Conservation (phyloP, 1,140 invertebrate genomes). For the Glomeris maerens region DNA sequence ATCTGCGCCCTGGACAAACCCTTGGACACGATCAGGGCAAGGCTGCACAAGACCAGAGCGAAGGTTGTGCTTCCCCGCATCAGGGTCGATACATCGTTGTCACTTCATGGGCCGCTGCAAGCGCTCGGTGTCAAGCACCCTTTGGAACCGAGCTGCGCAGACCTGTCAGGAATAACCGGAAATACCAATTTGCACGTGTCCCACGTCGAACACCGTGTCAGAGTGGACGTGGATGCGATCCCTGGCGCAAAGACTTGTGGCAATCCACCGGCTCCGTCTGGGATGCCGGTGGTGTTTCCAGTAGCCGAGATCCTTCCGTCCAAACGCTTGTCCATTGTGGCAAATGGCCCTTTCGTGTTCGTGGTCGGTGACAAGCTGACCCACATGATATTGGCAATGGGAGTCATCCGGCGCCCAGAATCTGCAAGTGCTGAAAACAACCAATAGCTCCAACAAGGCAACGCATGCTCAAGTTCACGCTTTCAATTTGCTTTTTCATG, state of each 20-base stretch:
- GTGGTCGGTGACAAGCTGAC: background rate
- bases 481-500: too few relatives aligned
- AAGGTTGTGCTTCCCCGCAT: background rate
- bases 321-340: background rate
- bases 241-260: background rate
- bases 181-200: slow-evolving; percentile 1
- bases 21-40: background rate
- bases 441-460: too few relatives aligned
- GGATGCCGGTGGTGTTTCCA: too few relatives aligned
- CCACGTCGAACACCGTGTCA: background rate
- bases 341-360: background rate
- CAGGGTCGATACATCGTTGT: background rate
- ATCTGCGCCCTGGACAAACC: background rate
- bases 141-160: background rate
- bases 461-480: too few relatives aligned
- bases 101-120: background rate
- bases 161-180: background rate
- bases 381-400: background rate
- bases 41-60: too few relatives aligned
- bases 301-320: background rate
- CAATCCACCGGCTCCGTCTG: background rate
- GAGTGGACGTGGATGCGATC: background rate
- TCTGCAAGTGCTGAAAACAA: too few relatives aligned
- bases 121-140: background rate
- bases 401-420: background rate